These are phyloP conservation scores for Gymnorhina tibicen DNA, from an alignment of 2,113 vertebrate species.

Conservation along the genomic window DNA sequence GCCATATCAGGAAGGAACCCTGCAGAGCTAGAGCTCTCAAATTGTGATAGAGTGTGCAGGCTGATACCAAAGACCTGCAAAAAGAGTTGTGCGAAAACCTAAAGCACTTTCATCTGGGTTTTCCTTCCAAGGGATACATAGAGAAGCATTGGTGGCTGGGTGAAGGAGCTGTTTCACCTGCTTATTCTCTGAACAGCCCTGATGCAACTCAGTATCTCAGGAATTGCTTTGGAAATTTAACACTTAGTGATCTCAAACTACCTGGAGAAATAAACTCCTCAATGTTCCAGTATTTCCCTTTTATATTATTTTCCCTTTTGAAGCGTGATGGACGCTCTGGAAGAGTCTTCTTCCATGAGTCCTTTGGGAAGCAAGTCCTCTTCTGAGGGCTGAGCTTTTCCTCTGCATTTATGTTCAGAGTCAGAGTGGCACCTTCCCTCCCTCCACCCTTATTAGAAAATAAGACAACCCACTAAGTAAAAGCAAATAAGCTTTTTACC, in stretches of 20 bases:
- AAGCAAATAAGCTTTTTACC: neutral
- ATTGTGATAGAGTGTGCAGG: neutral
- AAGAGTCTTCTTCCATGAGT: neutral
- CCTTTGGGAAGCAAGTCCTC: neutral
- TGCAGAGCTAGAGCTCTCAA: neutral
- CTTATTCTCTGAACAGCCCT: neutral
- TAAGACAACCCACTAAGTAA: neutral
- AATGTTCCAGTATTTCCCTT: neutral
- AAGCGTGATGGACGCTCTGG: accelerated
- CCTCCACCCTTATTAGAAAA: neutral
- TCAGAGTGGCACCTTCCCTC: neutral
- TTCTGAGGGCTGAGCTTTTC: neutral
- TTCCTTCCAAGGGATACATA: neutral
- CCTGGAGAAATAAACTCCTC: neutral
- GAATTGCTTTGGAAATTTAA: neutral
- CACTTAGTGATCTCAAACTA: neutral
- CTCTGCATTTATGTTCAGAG: neutral
- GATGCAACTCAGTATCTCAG: neutral
- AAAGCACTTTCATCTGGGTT: neutral
- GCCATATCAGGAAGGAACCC: neutral
- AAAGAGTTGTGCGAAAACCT: neutral
- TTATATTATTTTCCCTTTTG: neutral
- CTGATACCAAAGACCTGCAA: neutral
- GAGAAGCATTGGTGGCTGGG: neutral
- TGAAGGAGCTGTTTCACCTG: neutral